A percentile compares a stretch with the other conserved stretches of the same genome.
phyloP scores from a whole-genome alignment of 2,888 invertebrate genomes.

The Amphipoea oculea region DNA sequence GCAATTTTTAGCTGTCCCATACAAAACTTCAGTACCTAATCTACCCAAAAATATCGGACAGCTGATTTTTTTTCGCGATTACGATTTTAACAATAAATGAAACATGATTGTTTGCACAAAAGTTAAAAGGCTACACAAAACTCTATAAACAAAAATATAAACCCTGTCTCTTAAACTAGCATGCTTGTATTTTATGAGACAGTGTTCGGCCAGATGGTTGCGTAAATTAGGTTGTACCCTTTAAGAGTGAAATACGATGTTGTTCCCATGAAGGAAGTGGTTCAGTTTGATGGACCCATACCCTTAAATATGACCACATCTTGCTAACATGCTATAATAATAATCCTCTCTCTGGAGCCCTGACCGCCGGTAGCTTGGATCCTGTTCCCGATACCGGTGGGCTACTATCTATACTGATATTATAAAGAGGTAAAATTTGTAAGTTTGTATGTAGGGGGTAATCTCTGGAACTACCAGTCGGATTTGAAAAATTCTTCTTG shows the following conservation, averaged over 20 bases:
- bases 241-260: no score
- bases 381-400: no score
- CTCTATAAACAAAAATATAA: not conserved
- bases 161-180: not conserved
- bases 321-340: not conserved
- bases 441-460: no score
- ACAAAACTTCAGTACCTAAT: not conserved
- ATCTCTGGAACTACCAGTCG: no score
- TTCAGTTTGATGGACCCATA: not conserved
- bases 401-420: no score
- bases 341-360: no score
- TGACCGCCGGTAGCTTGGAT: no score
- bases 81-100: not conserved
- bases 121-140: not conserved
- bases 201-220: not conserved
- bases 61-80: not conserved
- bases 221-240: not conserved
- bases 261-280: not conserved
- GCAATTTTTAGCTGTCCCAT: not conserved
- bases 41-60: not conserved
- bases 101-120: no score
- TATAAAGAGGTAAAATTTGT: no score
- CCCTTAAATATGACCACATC: not conserved
- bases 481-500: no score
- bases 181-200: not conserved